Evolutionary conservation across 2,113 vertebrate genomes (phyloP), one percentile per base, ranked within the genome.

Genomic region (Cyphomyrus discorhynchus): DNA sequence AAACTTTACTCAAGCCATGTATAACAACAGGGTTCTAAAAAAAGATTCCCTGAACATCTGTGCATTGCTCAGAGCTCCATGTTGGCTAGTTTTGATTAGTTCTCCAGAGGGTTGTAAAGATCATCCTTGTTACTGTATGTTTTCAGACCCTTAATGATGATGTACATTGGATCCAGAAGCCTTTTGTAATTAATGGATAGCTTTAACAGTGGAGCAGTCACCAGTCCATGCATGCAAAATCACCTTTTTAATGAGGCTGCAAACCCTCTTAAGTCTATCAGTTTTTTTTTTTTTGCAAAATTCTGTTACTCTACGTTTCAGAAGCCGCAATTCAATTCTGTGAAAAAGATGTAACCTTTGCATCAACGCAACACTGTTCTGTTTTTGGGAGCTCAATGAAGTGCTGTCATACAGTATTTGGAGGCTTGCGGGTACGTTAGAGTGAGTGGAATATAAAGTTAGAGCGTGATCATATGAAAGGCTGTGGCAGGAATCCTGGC

Each of bases 191-290:
- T 49, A 88, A 74, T 49, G 62, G 58, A 49, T 74, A 74, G 42
- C 13, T 46, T 88, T 35, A 77, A 58, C 58, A 88, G 42, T 88
- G 53, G 24, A 88, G 31, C 74, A 6, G 45, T 50, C 62, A 35
- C 9, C 56, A 70, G 58, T n/a, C 9, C 24, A n/a, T n/a, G 24
- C 56, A n/a, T 70, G 87, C 87, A 46, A 11, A 27, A 45, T 88
- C 58, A 88, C 74, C 46, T 70, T 46, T 88, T 88, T 70, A 88
- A 74, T 46, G 87, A 88, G 35, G 87, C 87, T 45, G 17, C 31
- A 19, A 11, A 15, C 17, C 39, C 53, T 19, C 52, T 87, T 31
- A 62, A 87, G 27, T 39, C 11, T 56, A 21, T 31, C n/a, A 53
- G 17, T 2, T 56, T 56, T 56, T 19, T 53, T 39, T 27, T 7